These are phyloP conservation scores for Thalassarche chlororhynchos DNA, from an alignment of 2,113 vertebrate species.

Conservation along the genomic window DNA sequence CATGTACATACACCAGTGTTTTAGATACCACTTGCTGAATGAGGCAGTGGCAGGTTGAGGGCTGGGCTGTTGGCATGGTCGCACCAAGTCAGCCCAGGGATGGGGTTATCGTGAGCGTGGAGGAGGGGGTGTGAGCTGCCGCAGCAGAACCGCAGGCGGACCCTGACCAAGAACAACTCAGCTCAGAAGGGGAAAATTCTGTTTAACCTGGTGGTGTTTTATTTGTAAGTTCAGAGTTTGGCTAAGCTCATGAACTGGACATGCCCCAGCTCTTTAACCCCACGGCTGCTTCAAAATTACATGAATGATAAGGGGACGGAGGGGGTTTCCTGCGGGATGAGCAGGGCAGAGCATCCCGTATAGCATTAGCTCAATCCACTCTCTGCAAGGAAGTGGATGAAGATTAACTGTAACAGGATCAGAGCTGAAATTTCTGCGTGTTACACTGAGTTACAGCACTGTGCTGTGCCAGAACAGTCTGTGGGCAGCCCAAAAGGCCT, in stretches of 20 bases:
- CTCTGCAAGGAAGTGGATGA: background rate
- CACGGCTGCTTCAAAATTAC: background rate
- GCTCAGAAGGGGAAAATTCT: background rate
- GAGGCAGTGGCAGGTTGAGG: background rate
- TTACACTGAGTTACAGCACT: background rate
- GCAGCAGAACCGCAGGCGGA: background rate
- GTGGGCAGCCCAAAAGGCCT: background rate
- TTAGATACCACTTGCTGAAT: rapidly evolving
- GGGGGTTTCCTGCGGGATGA: background rate
- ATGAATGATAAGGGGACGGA: background rate
- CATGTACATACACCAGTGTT: rapidly evolving
- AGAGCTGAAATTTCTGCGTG: background rate
- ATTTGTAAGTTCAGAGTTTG: background rate
- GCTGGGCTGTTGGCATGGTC: background rate
- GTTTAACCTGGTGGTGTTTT: background rate
- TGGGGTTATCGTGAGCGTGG: too few species aligned
- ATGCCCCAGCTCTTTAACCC: background rate
- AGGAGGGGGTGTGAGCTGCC: background rate
- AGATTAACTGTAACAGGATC: background rate
- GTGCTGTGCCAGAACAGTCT: background rate
- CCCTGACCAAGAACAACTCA: rapidly evolving
- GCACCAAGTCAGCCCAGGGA: background rate
- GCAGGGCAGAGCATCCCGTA: rapidly evolving
- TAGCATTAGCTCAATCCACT: background rate
- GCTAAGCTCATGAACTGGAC: background rate